These are phyloP conservation scores for Rissa tridactyla DNA, from an alignment of 2,113 vertebrate species.

Conservation along the genomic window DNA sequence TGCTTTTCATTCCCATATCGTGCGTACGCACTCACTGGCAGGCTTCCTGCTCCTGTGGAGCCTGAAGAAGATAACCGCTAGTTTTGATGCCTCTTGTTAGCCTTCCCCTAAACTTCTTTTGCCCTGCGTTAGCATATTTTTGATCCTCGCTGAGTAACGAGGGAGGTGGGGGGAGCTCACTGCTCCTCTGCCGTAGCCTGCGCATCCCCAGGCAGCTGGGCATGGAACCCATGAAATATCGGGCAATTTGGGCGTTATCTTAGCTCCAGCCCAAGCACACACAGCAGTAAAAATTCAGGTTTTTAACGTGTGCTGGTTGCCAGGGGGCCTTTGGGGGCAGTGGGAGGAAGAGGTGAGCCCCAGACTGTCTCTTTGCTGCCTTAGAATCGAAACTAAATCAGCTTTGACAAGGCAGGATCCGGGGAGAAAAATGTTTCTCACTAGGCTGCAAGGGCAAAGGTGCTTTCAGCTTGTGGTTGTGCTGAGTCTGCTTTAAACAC, in stretches of 20 bases:
- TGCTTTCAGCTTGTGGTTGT: not conserved
- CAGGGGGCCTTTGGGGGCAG: not conserved
- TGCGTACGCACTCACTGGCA: not conserved
- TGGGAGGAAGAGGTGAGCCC: not conserved
- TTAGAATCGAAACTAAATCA: not conserved
- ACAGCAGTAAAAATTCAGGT: not conserved
- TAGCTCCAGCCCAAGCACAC: not conserved
- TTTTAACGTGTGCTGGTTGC: not conserved
- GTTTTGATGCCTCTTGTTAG: not conserved
- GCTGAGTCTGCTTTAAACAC: not conserved
- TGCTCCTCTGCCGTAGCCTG: not conserved
- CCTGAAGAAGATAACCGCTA: not conserved
- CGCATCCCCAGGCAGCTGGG: not conserved
- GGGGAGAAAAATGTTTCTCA: not conserved
- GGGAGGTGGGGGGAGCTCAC: accelerated
- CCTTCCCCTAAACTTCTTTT: not conserved
- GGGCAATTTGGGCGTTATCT: not conserved
- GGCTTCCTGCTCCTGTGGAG: not conserved
- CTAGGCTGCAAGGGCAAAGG: not conserved
- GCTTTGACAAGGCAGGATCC: not conserved
- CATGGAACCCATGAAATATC: not conserved
- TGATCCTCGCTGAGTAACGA: accelerated
- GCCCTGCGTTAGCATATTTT: accelerated
- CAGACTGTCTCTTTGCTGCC: not conserved
- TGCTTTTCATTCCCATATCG: not conserved